Conservation (phyloP, 2,113 vertebrate genomes). For the Sigmodon hispidus region DNA sequence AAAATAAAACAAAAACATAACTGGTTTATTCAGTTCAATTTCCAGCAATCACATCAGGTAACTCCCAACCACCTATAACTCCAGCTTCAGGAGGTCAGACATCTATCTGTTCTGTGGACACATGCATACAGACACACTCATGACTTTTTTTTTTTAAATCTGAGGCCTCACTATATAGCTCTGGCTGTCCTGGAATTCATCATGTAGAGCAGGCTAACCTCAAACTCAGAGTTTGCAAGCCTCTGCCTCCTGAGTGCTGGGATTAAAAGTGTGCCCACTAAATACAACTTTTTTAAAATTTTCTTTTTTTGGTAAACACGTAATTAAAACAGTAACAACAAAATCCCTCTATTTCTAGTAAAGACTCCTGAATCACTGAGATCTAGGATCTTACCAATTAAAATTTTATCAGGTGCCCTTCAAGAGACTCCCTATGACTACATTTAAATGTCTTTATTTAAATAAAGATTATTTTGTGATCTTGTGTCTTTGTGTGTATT, state of each 20-base stretch:
- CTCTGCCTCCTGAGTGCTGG: background rate
- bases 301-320: background rate
- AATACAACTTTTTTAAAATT: background rate
- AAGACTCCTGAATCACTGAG: background rate
- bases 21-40: background rate
- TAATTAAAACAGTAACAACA: background rate
- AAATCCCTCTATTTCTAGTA: background rate
- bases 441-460: background rate
- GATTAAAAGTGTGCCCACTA: background rate
- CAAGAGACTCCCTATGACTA: background rate
- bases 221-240: background rate
- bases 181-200: background rate
- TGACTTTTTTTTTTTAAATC: background rate
- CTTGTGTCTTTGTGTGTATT: background rate
- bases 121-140: background rate
- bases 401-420: background rate
- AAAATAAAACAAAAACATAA: background rate
- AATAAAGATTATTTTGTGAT: background rate
- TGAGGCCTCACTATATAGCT: background rate
- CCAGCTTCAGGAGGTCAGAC: background rate
- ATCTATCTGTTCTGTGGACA: background rate
- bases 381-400: background rate
- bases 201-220: background rate
- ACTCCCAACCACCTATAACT: background rate
- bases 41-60: background rate